phyloP scores from a whole-genome alignment of 2,797 vertebrate species.

The Myotis findleyi region DNA sequence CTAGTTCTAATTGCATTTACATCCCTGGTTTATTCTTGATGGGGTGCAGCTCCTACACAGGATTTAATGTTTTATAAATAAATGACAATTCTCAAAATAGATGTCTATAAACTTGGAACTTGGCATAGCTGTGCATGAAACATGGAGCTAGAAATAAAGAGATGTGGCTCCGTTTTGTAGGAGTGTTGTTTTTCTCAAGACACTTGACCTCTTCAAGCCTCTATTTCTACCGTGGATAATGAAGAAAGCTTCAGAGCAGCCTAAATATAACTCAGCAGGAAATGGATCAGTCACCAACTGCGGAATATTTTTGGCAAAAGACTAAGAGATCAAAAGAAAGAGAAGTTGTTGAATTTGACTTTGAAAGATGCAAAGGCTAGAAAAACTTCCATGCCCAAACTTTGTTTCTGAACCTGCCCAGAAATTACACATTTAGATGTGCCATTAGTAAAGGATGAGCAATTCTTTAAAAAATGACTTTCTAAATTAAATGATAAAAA shows the following conservation, averaged over 20 bases:
- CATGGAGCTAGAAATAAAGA: constrained; percentile 21
- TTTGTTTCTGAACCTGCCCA: background rate
- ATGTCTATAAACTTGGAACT: background rate
- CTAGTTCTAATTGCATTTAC: constrained; percentile 20
- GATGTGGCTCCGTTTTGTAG: background rate
- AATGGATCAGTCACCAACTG: constrained; percentile 56
- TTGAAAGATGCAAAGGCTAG: constrained; percentile 42
- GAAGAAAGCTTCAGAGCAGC: constrained; percentile 36
- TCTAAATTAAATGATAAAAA: constrained; percentile 42
- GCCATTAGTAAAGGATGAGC: constrained; percentile 48
- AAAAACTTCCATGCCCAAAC: background rate
- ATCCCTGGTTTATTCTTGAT: constrained; percentile 14
- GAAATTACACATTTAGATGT: background rate
- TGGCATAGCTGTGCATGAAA: background rate
- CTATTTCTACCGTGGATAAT: constrained; percentile 33
- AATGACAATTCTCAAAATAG: constrained; percentile 52
- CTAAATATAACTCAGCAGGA: constrained; percentile 72
- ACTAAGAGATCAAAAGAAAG: constrained; percentile 57
- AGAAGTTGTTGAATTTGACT: constrained; percentile 49
- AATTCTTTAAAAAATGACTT: background rate
- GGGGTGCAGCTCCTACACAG: background rate
- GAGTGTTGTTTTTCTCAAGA: constrained; percentile 47
- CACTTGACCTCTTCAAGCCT: constrained; percentile 59
- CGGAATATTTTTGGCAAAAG: constrained; percentile 71
- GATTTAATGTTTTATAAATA: constrained; percentile 57